Percentiles rank a stretch among this genome's conserved stretches.
These are phyloP conservation scores for Psammodynastes pulverulentus DNA, from an alignment of 2,113 vertebrate species.

Conservation along the genomic window DNA sequence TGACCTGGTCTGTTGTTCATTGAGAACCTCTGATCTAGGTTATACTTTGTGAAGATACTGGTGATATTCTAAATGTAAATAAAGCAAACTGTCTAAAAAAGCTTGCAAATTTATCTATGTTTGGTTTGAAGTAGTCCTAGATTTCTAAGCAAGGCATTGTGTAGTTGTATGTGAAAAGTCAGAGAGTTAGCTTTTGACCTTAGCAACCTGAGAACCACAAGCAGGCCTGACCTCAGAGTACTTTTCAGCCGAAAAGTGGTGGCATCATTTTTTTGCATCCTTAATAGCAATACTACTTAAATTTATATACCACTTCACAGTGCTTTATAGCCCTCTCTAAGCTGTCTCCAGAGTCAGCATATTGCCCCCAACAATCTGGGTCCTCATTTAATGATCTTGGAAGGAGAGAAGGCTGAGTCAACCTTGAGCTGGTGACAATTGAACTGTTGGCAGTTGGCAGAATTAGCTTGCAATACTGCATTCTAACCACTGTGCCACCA, in stretches of 20 bases:
- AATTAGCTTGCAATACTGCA: too few relatives aligned
- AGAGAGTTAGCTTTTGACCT: background rate
- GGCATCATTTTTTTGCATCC: background rate
- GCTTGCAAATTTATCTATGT: background rate
- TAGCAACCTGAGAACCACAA: background rate
- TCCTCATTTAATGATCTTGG: too few relatives aligned
- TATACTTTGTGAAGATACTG: background rate
- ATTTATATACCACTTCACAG: too few relatives aligned
- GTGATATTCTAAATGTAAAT: background rate
- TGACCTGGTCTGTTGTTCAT: background rate
- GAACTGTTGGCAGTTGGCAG: too few relatives aligned
- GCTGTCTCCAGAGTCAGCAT: too few relatives aligned
- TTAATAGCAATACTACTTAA: too few relatives aligned
- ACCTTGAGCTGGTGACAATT: too few relatives aligned
- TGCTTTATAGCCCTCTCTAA: too few relatives aligned
- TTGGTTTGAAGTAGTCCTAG: background rate
- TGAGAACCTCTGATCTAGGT: background rate
- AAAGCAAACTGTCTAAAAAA: background rate
- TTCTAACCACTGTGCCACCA: too few relatives aligned
- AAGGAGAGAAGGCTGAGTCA: too few relatives aligned
- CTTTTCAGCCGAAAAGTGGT: background rate
- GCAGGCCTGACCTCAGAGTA: background rate
- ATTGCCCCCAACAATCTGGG: too few relatives aligned
- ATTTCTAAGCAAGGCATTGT: background rate
- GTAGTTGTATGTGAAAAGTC: background rate